Percentiles rank a stretch among this genome's conserved stretches.
These are phyloP conservation scores for Discoglossus pictus DNA, from an alignment of 2,797 vertebrate species.

Conservation along the genomic window DNA sequence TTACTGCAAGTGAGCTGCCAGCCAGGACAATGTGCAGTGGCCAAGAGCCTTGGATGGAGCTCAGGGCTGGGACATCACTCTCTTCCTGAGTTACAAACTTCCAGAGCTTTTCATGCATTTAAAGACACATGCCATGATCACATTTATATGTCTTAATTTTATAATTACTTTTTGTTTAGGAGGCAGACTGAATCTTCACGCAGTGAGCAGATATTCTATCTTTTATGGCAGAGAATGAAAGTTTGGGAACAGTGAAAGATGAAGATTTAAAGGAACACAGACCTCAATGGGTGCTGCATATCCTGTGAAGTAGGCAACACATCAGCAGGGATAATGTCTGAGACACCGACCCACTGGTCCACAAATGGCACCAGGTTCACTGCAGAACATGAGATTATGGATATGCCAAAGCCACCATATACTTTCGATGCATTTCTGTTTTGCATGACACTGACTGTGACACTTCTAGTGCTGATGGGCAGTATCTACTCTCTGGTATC, in stretches of 20 bases:
- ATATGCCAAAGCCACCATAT: slow-evolving; percentile 63
- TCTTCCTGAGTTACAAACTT: slow-evolving; percentile 8
- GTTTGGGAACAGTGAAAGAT: slow-evolving; percentile 12
- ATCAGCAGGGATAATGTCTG: slow-evolving; percentile 71
- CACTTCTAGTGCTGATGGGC: slow-evolving; percentile 76
- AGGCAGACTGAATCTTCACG: background rate
- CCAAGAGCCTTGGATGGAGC: slow-evolving; percentile 1
- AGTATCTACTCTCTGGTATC: slow-evolving; percentile 83
- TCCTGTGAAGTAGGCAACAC: background rate
- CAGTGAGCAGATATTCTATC: background rate
- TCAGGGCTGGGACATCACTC: background rate
- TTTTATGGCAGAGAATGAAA: background rate
- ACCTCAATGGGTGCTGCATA: background rate
- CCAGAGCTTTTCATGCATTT: background rate
- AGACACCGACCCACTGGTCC: slow-evolving; percentile 67
- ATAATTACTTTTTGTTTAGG: background rate
- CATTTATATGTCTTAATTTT: slow-evolving; percentile 4
- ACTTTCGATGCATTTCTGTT: slow-evolving; percentile 77
- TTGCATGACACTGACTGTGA: slow-evolving; percentile 78
- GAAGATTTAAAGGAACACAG: background rate
- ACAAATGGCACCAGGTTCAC: slow-evolving; percentile 73
- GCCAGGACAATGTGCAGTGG: slow-evolving; percentile 45
- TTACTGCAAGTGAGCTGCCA: slow-evolving; percentile 44
- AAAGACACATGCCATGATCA: background rate
- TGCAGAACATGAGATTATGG: slow-evolving; percentile 61